phyloP scores from a whole-genome alignment of 2,797 vertebrate genomes.

The Artibeus lituratus region DNA sequence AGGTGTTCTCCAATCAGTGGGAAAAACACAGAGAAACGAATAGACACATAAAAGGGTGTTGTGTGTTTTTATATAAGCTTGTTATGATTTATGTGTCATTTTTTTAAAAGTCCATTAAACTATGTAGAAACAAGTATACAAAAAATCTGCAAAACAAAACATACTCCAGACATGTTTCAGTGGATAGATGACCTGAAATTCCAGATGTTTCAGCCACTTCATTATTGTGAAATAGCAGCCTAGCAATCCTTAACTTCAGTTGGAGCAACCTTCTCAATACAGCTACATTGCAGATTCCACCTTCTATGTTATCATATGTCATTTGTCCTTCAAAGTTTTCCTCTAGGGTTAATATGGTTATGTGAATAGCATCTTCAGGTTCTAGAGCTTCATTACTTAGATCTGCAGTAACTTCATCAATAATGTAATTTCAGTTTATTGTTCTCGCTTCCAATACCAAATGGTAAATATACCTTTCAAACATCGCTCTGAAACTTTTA shows the following conservation, averaged over 20 bases:
- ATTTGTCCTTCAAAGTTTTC: neutral
- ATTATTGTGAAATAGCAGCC: constrained; percentile 91
- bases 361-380: neutral
- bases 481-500: neutral
- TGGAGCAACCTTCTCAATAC: neutral
- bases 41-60: neutral
- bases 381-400: neutral
- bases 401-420: neutral
- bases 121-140: constrained; percentile 86
- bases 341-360: neutral
- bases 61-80: constrained; percentile 41
- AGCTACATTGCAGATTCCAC: too few species aligned
- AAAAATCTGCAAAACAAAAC: constrained; percentile 82
- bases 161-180: constrained; percentile 73
- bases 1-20: neutral
- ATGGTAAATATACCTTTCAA: constrained; percentile 28
- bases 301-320: neutral
- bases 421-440: constrained; percentile 44
- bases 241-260: constrained; percentile 56
- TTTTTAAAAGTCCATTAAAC: constrained; percentile 82
- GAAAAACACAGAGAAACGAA: neutral
- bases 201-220: constrained; percentile 42
- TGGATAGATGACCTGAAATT: constrained; percentile 37
- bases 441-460: constrained; percentile 28
- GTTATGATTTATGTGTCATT: constrained; percentile 76